These are phyloP conservation scores for Aricia agestis DNA, from an alignment of 1,140 invertebrate species.

Conservation along the genomic window DNA sequence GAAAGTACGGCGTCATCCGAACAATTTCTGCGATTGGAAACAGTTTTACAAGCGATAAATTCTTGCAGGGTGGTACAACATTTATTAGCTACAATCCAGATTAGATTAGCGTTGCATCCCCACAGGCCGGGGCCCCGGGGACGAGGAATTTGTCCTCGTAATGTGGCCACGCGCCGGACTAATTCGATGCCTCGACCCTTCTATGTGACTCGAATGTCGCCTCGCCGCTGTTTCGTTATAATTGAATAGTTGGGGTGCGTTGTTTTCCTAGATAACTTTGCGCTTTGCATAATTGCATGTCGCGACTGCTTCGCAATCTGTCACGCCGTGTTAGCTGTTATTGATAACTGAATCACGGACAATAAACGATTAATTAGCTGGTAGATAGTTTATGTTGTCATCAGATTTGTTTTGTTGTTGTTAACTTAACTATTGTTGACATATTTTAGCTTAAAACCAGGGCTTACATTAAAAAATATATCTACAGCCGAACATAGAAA, in stretches of 20 bases:
- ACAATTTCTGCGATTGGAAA: constrained; percentile 71
- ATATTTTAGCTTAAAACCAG: too few relatives aligned
- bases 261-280: constrained; percentile 71
- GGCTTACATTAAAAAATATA: too few relatives aligned
- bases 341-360: constrained; percentile 31
- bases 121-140: constrained; percentile 44
- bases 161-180: constrained; percentile 72
- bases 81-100: constrained; percentile 74
- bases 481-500: too few relatives aligned
- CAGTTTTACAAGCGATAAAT: constrained; percentile 75
- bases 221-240: constrained; percentile 67
- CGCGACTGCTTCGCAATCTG: constrained; percentile 60
- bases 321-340: constrained; percentile 45
- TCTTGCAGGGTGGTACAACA: constrained; percentile 62
- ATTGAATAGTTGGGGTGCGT: constrained; percentile 71
- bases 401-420: too few relatives aligned
- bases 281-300: constrained; percentile 70
- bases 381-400: not conserved
- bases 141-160: constrained; percentile 69
- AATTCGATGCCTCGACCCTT: constrained; percentile 67
- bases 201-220: constrained; percentile 70
- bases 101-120: constrained; percentile 73
- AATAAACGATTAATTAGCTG: constrained; percentile 11
- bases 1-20: constrained; percentile 53
- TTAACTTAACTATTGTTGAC: too few relatives aligned